phyloP scores from a whole-genome alignment of 2,797 vertebrate genomes.

The Sebastes flavidus region DNA sequence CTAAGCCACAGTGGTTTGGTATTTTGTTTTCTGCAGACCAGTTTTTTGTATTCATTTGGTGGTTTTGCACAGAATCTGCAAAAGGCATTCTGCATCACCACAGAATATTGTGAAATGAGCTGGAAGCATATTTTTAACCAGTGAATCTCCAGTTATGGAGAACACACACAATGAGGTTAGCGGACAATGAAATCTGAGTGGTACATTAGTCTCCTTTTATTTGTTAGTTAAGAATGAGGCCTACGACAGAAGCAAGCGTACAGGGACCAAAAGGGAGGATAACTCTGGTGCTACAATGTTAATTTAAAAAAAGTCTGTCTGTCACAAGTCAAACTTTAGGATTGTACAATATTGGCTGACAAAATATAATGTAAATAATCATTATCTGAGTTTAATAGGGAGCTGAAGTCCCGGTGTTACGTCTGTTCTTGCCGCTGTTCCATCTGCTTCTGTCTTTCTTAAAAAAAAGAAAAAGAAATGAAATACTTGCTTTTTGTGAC shows the following conservation, averaged over 20 bases:
- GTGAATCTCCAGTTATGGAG: slow-evolving; percentile 29
- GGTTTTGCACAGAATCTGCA: slow-evolving; percentile 57
- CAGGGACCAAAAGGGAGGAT: background rate
- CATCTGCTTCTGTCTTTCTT: background rate
- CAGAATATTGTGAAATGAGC: slow-evolving; percentile 46
- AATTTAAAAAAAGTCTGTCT: background rate
- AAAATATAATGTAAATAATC: background rate
- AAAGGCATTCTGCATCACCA: slow-evolving; percentile 48
- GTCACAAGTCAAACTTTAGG: background rate
- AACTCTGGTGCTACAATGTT: background rate
- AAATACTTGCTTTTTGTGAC: background rate
- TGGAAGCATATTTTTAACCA: slow-evolving; percentile 44
- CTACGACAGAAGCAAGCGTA: background rate
- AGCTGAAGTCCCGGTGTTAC: background rate
- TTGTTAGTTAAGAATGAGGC: background rate
- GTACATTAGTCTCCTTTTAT: background rate
- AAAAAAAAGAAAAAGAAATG: background rate
- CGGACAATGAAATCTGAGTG: slow-evolving; percentile 6
- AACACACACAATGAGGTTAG: slow-evolving; percentile 43
- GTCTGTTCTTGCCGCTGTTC: background rate
- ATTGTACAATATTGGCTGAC: background rate
- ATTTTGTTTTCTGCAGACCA: slow-evolving; percentile 51
- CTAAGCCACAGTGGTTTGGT: slow-evolving; percentile 21
- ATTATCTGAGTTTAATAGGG: background rate
- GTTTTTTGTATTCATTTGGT: slow-evolving; percentile 56